Base-by-base conservation (phyloP, 64 coral and sea anemone genomes). In the Actinia equina region DNA sequence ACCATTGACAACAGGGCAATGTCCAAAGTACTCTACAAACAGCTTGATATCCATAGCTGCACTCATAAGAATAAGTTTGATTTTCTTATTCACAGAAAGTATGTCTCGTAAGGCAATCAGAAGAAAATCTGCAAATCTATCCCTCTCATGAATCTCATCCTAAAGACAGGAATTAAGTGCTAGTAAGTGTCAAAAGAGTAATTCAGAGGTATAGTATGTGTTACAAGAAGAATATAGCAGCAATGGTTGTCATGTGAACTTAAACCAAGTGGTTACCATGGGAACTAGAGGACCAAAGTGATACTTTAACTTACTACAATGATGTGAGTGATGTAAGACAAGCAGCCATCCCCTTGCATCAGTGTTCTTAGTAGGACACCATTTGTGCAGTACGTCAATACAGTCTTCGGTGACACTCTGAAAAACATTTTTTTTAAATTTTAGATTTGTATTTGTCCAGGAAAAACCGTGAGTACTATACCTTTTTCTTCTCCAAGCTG, bases 91-190 rank as follows among this genome's bases (percentile, higher is more conserved):
- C 23, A 92, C 71, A 67, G 88, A 53, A 30, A 99, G 82, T 77
- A 95, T 77, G 61, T 99, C 97, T 37, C 97, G 87, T 67, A 99
- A 70, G 12, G 97, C 85, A 52, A 99, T 99, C 44, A 99, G 77
- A 2, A 99, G 90, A 82, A 99, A 99, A 69, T 99, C 97, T 69
- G 89, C 89, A 76, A 99, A 99, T 59, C 91, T 78, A 87, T 99
- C 96, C 26, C 97, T 87, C 43, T 99, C 97, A n/a, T 99, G 97
- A 81, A 99, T 95, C 71, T 99, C 97, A 92, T 99, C 93, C 93
- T 95, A 25, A 74, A 74, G 69, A 74, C 2, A 74, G n/a, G 7
- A 71, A 71, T 1, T 30, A 8, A 71, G 2, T 25, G 13, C 60
- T 3, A 71, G 8, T n/a, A n/a, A n/a, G n/a, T 27, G 25, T n/a